phyloP scores from a whole-genome alignment of 2,797 vertebrate genomes.

The Danionella dracula region DNA sequence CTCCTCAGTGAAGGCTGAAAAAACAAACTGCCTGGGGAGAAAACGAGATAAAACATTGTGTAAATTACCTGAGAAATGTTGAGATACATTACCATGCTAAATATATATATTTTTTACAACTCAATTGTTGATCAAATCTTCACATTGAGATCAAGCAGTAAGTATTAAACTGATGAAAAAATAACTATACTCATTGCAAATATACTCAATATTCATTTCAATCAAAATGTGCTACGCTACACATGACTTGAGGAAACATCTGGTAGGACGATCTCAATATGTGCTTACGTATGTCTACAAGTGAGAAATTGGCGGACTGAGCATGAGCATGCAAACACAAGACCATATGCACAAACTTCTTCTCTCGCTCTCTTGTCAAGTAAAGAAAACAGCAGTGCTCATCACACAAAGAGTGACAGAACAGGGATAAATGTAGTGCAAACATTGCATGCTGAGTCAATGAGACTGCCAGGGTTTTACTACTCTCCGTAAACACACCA shows the following conservation, averaged over 20 bases:
- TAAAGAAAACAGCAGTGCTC: constrained; percentile 58
- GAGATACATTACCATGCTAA: no score
- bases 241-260: constrained; percentile 52
- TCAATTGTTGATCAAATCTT: no score
- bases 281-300: not conserved
- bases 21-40: constrained; percentile 83
- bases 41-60: constrained; percentile 18
- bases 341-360: constrained; percentile 65
- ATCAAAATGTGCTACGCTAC: not conserved
- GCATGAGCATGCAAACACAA: constrained; percentile 62
- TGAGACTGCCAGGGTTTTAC: constrained; percentile 58
- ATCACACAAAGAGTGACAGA: constrained; percentile 58
- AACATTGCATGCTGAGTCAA: constrained; percentile 54
- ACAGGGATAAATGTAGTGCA: constrained; percentile 58
- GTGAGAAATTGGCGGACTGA: not conserved
- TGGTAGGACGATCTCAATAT: constrained; percentile 43
- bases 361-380: constrained; percentile 59
- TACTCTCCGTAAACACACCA: constrained; percentile 66
- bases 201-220: not conserved
- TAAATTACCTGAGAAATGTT: no score
- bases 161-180: no score
- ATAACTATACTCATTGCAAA: no score
- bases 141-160: no score
- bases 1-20: constrained; percentile 90
- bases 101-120: no score